These are phyloP conservation scores for Lucinisca nassula DNA, from an alignment of 2,888 invertebrate species.

Conservation along the genomic window DNA sequence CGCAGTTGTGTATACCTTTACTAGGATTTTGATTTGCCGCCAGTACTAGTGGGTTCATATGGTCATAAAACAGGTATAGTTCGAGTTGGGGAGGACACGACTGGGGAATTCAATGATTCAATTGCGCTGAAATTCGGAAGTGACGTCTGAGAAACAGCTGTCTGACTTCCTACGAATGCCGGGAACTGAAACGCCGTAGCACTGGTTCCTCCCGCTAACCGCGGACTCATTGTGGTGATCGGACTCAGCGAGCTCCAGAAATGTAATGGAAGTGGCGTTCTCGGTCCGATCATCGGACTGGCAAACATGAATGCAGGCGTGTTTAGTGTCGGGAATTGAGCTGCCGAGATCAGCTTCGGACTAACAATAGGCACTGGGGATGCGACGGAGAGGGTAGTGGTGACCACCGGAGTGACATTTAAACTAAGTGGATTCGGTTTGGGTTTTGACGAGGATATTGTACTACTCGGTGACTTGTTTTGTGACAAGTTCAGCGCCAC, in stretches of 20 bases:
- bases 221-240: slow-evolving; percentile 84
- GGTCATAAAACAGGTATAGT: slow-evolving; percentile 79
- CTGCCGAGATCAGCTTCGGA: slow-evolving; percentile 76
- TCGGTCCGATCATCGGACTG: slow-evolving; percentile 79
- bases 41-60: neutral
- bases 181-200: slow-evolving; percentile 84
- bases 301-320: slow-evolving; percentile 82
- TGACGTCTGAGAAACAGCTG: slow-evolving; percentile 78
- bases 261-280: slow-evolving; percentile 84
- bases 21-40: neutral
- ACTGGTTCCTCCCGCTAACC: slow-evolving; percentile 62
- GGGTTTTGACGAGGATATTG: slow-evolving; percentile 68
- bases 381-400: slow-evolving; percentile 73
- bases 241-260: slow-evolving; percentile 88
- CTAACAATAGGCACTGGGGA: slow-evolving; percentile 77
- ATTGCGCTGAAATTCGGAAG: slow-evolving; percentile 72
- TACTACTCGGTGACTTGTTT: slow-evolving; percentile 39
- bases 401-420: slow-evolving; percentile 64
- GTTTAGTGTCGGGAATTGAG: slow-evolving; percentile 68
- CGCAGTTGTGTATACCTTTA: too few relatives aligned
- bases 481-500: neutral
- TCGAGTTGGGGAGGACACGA: slow-evolving; percentile 75
- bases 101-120: slow-evolving; percentile 74
- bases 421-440: slow-evolving; percentile 81
- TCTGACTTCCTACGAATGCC: slow-evolving; percentile 71